phyloP scores from a whole-genome alignment of 2,797 vertebrate species.

The Megalops cyprinoides region DNA sequence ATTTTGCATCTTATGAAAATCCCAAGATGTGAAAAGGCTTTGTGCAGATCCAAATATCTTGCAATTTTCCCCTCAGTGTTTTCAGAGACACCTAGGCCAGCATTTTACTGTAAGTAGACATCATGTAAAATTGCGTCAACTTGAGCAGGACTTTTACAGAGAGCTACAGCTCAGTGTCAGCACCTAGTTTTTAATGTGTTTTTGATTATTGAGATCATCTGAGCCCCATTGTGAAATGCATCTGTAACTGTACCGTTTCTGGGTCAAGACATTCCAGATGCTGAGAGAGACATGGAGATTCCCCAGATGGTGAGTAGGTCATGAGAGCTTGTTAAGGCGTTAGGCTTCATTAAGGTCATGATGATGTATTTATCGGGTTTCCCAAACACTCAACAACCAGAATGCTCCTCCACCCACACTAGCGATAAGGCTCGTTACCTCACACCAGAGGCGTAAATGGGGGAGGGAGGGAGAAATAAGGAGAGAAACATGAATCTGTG shows the following conservation, averaged over 20 bases:
- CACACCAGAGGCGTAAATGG: conserved; percentile 30
- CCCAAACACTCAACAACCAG: too few relatives aligned
- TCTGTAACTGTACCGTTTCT: background rate
- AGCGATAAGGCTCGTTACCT: conserved; percentile 26
- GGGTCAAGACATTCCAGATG: background rate
- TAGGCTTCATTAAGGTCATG: too few relatives aligned
- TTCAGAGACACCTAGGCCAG: background rate
- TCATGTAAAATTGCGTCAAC: conserved; percentile 27
- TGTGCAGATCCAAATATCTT: too few relatives aligned
- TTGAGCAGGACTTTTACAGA: conserved; percentile 2
- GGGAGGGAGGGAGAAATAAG: too few relatives aligned
- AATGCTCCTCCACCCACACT: background rate
- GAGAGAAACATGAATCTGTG: conserved; percentile 32
- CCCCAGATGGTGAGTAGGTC: too few relatives aligned
- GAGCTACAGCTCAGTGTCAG: conserved; percentile 41
- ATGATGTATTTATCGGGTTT: too few relatives aligned
- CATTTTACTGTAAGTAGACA: too few relatives aligned
- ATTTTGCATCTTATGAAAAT: too few relatives aligned
- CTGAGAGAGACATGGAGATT: too few relatives aligned
- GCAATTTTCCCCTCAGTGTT: background rate
- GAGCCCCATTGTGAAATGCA: conserved; percentile 44
- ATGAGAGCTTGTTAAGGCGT: too few relatives aligned
- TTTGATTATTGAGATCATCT: conserved; percentile 28
- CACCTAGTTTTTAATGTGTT: conserved; percentile 12
- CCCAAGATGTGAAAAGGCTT: too few relatives aligned